phyloP scores from a whole-genome alignment of 2,888 invertebrate species.

The Cecidostiba fungosa region DNA sequence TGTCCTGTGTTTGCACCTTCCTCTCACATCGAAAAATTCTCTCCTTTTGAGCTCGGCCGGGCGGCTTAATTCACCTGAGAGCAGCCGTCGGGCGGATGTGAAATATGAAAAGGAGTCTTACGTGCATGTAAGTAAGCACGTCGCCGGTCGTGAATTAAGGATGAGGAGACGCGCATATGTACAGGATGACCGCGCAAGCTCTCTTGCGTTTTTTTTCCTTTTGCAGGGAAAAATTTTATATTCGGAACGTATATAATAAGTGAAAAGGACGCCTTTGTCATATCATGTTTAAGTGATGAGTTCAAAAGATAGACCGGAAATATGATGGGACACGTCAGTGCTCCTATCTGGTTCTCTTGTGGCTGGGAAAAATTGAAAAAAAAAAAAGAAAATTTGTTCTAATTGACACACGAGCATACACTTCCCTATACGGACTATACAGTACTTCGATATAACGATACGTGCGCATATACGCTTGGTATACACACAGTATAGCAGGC shows the following conservation, averaged over 20 bases:
- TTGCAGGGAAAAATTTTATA: conserved; percentile 36
- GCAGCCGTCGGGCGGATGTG: conserved; percentile 4
- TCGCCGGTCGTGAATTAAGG: conserved; percentile 44
- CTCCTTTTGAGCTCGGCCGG: not conserved
- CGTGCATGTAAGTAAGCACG: conserved; percentile 29
- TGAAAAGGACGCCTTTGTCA: conserved; percentile 67
- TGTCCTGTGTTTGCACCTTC: not conserved
- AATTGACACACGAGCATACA: not conserved
- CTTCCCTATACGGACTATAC: not conserved
- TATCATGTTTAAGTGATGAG: conserved; percentile 33
- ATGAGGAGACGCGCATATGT: conserved; percentile 16
- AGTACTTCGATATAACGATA: conserved; percentile 7
- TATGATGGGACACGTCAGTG: no score
- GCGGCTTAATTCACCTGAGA: conserved; percentile 46
- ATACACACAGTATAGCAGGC: not conserved
- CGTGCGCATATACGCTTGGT: not conserved
- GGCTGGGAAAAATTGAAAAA: not conserved
- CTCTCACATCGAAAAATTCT: not conserved
- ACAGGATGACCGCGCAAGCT: conserved; percentile 9
- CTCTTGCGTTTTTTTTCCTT: not conserved
- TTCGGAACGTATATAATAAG: conserved; percentile 18
- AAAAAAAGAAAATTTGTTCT: not conserved
- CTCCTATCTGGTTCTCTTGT: not conserved
- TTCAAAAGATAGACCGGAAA: not conserved
- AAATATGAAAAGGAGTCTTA: conserved; percentile 48